Conservation (phyloP, 2,888 invertebrate species). For the Cotesia congregata region DNA sequence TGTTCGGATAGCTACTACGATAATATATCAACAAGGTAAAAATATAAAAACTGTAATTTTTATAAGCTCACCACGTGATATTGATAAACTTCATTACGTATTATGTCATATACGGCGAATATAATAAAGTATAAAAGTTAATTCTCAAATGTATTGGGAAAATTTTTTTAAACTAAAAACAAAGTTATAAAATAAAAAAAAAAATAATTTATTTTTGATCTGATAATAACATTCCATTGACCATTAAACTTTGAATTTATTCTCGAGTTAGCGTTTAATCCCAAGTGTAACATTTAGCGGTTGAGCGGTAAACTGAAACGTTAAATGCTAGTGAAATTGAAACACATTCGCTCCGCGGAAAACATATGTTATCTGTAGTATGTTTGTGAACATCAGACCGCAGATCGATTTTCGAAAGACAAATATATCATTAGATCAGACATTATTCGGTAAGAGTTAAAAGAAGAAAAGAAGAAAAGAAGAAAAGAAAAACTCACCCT, state of each 20-base stretch:
- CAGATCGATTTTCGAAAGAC: neutral
- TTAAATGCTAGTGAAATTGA: neutral
- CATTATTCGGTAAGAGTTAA: neutral
- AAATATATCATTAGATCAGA: neutral
- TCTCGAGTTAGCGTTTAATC: neutral
- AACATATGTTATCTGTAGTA: slow-evolving; percentile 21
- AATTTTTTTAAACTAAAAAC: neutral
- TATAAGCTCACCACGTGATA: too few relatives aligned
- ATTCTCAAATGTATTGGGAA: too few relatives aligned
- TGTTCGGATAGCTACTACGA: too few relatives aligned
- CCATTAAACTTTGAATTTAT: neutral
- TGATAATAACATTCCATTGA: neutral
- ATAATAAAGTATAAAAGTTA: too few relatives aligned
- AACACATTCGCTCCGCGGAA: neutral
- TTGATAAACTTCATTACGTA: too few relatives aligned
- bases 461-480: neutral
- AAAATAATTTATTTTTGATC: neutral
- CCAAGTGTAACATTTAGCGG: neutral
- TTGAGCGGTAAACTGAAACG: neutral
- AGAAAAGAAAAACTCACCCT: slow-evolving; percentile 73
- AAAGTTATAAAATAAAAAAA: neutral
- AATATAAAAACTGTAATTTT: too few relatives aligned
- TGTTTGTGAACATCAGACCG: neutral
- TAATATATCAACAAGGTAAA: too few relatives aligned
- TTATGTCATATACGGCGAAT: too few relatives aligned